Evolutionary conservation across 2,113 vertebrate genomes (phyloP), one percentile per base, ranked within the genome.

Genomic region (Theristicus caerulescens): DNA sequence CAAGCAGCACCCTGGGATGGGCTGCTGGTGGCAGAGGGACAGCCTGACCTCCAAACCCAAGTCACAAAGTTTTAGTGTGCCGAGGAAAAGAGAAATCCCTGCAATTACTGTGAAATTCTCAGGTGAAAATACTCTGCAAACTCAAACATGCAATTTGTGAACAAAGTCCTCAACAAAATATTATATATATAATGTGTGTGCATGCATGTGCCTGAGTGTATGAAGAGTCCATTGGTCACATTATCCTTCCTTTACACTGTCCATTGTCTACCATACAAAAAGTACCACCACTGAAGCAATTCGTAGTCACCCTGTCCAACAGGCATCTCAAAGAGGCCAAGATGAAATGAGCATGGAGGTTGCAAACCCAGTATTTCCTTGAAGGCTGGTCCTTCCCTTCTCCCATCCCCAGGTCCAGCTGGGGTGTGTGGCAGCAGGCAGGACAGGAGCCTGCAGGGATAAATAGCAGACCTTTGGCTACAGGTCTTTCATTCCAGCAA

Each of bases 261-360:
- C 54, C n/a, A 13, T 4, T 1, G 9, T 29, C 65, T 55, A 3
- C 20, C 32, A 42, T 5, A n/a, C 16, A 10, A 47, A 18, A 66
- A 22, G 21, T 21, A 31, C 11, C 59, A 42, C 13, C 74, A 31
- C 10, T 40, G 27, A 47, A 69, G 62, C 27, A 47, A 36, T 27
- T 82, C 2, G 1, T 5, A 61, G 44, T 27, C 44, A 17, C 21
- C 9, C 4, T 65, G 26, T 17, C 9, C 78, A 82, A 8, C 8
- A 11, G 22, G 5, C 57, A 21, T 6, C 36, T 44, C 58, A 25
- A 38, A 38, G 44, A 72, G 7, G 17, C 47, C 57, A 69, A 20
- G 47, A 38, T 0, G 0, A 44, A 59, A 64, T 0, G 18, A 73
- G 18, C 12, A 13, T 0, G 5, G 34, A 64, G 38, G 29, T 15